Conservation (phyloP, 2,113 vertebrate genomes). For the Centropus unirufus region DNA sequence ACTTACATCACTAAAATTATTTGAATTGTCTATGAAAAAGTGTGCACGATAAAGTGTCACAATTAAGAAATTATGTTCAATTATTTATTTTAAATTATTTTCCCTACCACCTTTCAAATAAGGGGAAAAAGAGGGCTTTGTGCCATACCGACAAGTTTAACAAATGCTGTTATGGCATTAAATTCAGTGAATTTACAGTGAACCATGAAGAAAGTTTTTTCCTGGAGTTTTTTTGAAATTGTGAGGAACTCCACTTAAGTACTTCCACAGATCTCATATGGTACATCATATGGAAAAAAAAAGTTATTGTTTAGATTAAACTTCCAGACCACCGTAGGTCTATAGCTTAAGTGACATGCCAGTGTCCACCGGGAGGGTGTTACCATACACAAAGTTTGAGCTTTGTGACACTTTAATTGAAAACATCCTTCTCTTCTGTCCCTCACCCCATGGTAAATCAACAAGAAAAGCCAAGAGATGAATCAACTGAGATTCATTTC, state of each 20-base stretch:
- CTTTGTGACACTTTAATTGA: background rate
- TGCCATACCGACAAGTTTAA: background rate
- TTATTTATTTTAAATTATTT: background rate
- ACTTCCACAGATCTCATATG: conserved; percentile 5
- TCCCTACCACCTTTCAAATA: background rate
- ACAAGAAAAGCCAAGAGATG: background rate
- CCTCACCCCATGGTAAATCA: background rate
- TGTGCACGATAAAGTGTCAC: background rate
- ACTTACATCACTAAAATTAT: background rate
- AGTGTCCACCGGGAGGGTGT: background rate
- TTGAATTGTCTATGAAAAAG: background rate
- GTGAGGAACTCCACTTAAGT: background rate
- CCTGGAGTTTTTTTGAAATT: background rate
- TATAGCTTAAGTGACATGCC: background rate
- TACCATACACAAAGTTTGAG: background rate
- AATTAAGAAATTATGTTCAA: background rate
- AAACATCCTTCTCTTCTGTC: background rate
- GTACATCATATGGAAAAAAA: background rate
- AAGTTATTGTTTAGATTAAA: background rate
- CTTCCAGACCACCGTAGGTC: background rate
- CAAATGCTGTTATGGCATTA: background rate
- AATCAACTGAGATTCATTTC: conserved; percentile 7
- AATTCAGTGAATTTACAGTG: background rate
- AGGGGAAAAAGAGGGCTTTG: background rate
- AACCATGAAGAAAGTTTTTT: background rate